A percentile compares a stretch with the other conserved stretches of the same genome.
Conservation (phyloP, 92 coral and sea anemone species). For the Meandrina meandrites region DNA sequence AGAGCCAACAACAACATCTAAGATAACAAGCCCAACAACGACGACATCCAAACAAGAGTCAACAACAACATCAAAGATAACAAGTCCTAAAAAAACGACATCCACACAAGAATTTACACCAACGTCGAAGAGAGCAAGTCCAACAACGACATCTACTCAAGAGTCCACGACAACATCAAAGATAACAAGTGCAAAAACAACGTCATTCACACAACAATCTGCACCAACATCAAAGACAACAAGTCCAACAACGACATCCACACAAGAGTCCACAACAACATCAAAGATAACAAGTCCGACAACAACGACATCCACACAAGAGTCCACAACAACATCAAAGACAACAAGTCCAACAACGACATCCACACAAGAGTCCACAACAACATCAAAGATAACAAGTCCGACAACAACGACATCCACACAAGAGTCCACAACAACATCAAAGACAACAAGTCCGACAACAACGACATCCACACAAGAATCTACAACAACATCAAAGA, state of each 20-base stretch:
- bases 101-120: too few relatives aligned
- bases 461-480: not conserved
- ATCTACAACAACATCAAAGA: not conserved
- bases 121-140: too few relatives aligned
- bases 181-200: too few relatives aligned
- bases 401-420: not conserved
- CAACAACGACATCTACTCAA: too few relatives aligned
- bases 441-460: constrained; percentile 13
- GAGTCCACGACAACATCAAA: too few relatives aligned
- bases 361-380: not conserved
- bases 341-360: not conserved
- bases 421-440: not conserved
- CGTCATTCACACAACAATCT: too few relatives aligned
- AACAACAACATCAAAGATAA: too few relatives aligned
- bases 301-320: not conserved
- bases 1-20: too few relatives aligned
- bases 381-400: not conserved
- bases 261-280: constrained; percentile 7
- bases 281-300: not conserved
- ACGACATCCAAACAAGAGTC: too few relatives aligned
- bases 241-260: constrained; percentile 13
- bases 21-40: too few relatives aligned
- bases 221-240: too few relatives aligned
- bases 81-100: too few relatives aligned
- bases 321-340: not conserved